Evolutionary conservation across 2,113 vertebrate species (phyloP), one percentile per base, ranked within the genome.

Genomic region (Uria lomvia): DNA sequence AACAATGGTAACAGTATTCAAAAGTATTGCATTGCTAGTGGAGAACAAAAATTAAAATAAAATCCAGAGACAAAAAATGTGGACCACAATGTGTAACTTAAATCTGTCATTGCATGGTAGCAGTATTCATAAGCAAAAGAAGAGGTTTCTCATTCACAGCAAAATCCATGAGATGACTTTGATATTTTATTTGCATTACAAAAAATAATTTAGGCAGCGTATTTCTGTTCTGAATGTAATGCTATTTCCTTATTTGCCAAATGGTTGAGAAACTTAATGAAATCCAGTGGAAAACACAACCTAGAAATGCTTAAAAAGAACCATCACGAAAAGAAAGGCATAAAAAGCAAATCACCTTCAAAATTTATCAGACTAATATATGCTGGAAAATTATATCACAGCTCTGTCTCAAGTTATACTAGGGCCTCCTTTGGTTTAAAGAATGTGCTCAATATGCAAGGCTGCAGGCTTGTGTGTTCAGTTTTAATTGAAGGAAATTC

Each of bases 401-500:
- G 62, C 7, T 91, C 43, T 65, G 14, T 91, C 72, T 87, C 49
- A 65, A 85, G 34, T 78, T 87, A 53, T 42, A 81, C 12, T 42
- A 29, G 15, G 59, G 34, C 38, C 63, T 92, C 50, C 43, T 90
- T 88, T 91, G 43, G 45, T 91, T 96, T 87, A 87, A 96, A 91
- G 75, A 92, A 91, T 32, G 30, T 49, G 85, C 38, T 93, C 72
- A 88, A 18, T 88, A 94, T 92, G 72, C 86, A 94, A 93, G 74
- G 60, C 88, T 91, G 88, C 80, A 94, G 92, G 91, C 66, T 93
- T 95, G 40, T 82, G 52, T 84, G 53, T 78, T 95, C 60, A 49
- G 18, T 75, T 96, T 85, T 91, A 96, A 96, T 50, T 89, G 86
- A 96, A 94, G 53, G 56, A 87, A 94, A 94, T 92, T 78, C 78